These are phyloP conservation scores for Octopus sinensis DNA, from an alignment of 1,140 invertebrate species.

Conservation along the genomic window DNA sequence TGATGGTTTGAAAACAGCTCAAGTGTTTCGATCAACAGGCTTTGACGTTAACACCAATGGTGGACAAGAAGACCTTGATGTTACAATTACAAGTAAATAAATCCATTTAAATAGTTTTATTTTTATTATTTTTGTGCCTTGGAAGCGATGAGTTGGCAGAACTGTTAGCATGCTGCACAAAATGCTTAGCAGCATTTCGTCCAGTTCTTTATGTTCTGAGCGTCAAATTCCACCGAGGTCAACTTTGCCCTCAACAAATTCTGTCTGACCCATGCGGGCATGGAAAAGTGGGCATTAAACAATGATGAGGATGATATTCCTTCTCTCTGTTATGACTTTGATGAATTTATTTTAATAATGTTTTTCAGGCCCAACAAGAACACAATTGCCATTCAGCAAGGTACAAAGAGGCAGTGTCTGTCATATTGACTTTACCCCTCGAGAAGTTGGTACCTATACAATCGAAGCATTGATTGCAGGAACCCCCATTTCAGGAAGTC, in stretches of 20 bases:
- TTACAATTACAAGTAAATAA: constrained; percentile 55
- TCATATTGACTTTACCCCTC: constrained; percentile 83
- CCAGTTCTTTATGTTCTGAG: too few species aligned
- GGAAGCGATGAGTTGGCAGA: not conserved
- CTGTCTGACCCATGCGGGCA: too few species aligned
- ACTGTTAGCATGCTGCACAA: too few species aligned
- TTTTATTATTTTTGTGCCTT: constrained; percentile 13
- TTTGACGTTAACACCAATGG: constrained; percentile 64
- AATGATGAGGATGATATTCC: too few species aligned
- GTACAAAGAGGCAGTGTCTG: constrained; percentile 64
- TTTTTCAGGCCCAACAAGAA: constrained; percentile 63
- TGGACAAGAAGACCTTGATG: constrained; percentile 56
- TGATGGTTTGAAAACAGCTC: constrained; percentile 63
- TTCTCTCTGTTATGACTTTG: too few species aligned
- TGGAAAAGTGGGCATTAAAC: too few species aligned
- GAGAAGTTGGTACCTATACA: constrained; percentile 73
- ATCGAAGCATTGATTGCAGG: constrained; percentile 55
- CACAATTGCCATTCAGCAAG: constrained; percentile 59
- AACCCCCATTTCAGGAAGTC: constrained; percentile 63
- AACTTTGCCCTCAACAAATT: too few species aligned
- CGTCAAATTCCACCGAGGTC: too few species aligned
- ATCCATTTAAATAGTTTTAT: not conserved
- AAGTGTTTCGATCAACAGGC: constrained; percentile 62
- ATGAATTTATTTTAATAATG: not conserved
- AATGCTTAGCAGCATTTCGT: too few species aligned